A percentile compares a stretch with the other conserved stretches of the same genome.
phyloP scores from a whole-genome alignment of 2,113 vertebrate genomes.

The Motacilla alba region DNA sequence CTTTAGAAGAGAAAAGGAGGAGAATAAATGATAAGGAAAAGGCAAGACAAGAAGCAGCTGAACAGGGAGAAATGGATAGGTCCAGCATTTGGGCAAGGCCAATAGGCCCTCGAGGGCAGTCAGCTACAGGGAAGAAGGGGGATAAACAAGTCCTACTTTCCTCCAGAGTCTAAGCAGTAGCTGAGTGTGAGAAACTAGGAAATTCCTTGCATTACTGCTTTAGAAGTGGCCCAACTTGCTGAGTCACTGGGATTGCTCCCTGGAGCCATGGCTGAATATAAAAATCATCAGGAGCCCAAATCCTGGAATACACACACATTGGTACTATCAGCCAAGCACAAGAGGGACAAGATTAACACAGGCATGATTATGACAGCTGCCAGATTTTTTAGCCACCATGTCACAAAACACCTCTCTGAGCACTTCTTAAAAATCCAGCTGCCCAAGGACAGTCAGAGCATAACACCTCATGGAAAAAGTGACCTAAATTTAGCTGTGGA shows the following conservation, averaged over 20 bases:
- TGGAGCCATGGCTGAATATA: not conserved
- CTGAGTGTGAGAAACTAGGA: not conserved
- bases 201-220: not conserved
- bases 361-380: not conserved
- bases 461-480: not conserved
- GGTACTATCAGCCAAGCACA: not conserved
- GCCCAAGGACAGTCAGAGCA: not conserved
- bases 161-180: not conserved
- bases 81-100: not conserved
- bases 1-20: not conserved
- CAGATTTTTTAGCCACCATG: not conserved
- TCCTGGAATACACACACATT: not conserved
- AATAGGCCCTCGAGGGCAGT: not conserved
- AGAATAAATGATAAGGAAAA: not conserved
- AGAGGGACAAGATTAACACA: not conserved
- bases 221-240: not conserved
- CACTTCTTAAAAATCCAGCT: not conserved
- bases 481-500: not conserved
- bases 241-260: not conserved
- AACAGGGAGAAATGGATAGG: not conserved
- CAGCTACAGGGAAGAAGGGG: not conserved
- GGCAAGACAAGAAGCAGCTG: not conserved
- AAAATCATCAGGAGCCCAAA: not conserved
- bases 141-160: not conserved
- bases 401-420: not conserved